These are phyloP conservation scores for Mythimna impura DNA, from an alignment of 2,888 invertebrate species.

Conservation along the genomic window DNA sequence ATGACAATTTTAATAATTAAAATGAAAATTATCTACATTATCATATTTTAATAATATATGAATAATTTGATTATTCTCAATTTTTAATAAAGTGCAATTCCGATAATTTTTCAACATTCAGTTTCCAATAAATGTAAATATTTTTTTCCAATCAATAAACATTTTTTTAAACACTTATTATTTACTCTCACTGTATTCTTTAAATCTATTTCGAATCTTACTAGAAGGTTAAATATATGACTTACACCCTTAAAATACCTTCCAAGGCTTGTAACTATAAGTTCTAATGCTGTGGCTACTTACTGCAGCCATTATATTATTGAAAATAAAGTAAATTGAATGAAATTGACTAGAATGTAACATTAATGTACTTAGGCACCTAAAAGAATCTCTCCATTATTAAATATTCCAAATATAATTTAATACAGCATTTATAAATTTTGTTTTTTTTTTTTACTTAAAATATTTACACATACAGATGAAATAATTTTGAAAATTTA, in stretches of 20 bases:
- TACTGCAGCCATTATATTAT: conserved; percentile 49
- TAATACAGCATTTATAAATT: conserved; percentile 55
- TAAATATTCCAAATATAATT: conserved; percentile 55
- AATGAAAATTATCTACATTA: conserved; percentile 63
- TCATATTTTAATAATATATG: conserved; percentile 66
- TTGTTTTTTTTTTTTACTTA: conserved; percentile 49
- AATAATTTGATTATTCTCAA: conserved; percentile 78
- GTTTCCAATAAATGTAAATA: conserved; percentile 69
- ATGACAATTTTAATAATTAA: conserved; percentile 63
- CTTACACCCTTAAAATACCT: conserved; percentile 57
- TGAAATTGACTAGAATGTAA: conserved; percentile 86
- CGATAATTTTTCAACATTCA: conserved; percentile 71
- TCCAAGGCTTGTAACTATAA: conserved; percentile 55
- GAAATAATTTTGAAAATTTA: conserved; percentile 52
- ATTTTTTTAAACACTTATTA: conserved; percentile 63
- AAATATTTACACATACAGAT: conserved; percentile 57
- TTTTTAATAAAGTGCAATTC: conserved; percentile 74
- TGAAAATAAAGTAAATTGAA: conserved; percentile 66
- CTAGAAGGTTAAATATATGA: conserved; percentile 55
- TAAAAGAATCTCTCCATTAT: conserved; percentile 64
- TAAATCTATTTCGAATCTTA: conserved; percentile 56
- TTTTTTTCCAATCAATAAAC: conserved; percentile 62
- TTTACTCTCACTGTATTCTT: conserved; percentile 74
- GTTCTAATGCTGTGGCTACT: conserved; percentile 63
- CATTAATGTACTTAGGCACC: conserved; percentile 77